Percentiles rank a stretch among this genome's conserved stretches.
phyloP scores from a whole-genome alignment of 2,797 vertebrate genomes.

The Leptoclinus maculatus region DNA sequence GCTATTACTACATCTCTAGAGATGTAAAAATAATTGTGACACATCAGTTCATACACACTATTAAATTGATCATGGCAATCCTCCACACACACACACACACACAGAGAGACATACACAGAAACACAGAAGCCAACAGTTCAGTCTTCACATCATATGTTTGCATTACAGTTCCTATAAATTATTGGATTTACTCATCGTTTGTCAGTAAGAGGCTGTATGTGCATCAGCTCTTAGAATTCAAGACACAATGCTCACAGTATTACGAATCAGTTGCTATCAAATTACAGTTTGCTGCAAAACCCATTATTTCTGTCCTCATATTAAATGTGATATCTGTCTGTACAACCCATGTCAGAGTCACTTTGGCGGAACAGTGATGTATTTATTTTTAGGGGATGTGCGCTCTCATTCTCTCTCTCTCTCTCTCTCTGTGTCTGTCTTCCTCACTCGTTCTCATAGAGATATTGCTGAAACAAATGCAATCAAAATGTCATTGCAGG shows the following conservation, averaged over 20 bases:
- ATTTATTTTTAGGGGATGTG: conserved; percentile 76
- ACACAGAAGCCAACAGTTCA: not conserved
- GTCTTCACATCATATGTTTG: conserved; percentile 24
- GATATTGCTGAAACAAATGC: conserved; percentile 80
- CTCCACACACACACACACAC: not conserved
- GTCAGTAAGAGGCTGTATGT: conserved; percentile 34
- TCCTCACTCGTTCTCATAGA: conserved; percentile 59
- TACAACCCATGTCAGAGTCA: conserved; percentile 75
- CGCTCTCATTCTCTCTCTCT: conserved; percentile 36
- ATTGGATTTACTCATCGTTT: conserved; percentile 30
- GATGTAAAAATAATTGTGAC: conserved; percentile 38
- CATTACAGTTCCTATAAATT: conserved; percentile 36
- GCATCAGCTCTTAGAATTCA: conserved; percentile 52
- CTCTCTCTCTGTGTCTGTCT: conserved; percentile 57
- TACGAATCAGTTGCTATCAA: conserved; percentile 69
- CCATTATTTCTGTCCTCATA: conserved; percentile 73
- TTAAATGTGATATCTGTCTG: conserved; percentile 76
- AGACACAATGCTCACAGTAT: conserved; percentile 31
- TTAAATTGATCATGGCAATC: conserved; percentile 35
- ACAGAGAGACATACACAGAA: not conserved
- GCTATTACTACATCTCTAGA: conserved; percentile 13
- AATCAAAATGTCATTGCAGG: conserved; percentile 81
- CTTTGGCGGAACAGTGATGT: conserved; percentile 74
- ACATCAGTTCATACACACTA: conserved; percentile 11
- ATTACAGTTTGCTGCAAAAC: conserved; percentile 72